phyloP scores from a whole-genome alignment of 2,113 vertebrate genomes.

The Cyanoramphus novaezelandiae region DNA sequence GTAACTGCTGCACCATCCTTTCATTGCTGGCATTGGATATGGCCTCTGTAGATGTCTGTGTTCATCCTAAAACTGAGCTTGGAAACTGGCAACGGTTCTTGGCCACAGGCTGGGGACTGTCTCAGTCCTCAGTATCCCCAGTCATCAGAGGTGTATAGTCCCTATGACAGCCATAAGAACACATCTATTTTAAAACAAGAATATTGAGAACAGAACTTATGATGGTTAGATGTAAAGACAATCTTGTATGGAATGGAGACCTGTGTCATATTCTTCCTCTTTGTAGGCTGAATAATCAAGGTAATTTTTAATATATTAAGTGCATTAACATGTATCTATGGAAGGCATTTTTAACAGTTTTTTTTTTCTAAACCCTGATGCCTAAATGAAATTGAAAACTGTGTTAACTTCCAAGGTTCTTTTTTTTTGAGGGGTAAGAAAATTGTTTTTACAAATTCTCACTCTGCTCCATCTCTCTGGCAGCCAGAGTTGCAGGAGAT shows the following conservation, averaged over 20 bases:
- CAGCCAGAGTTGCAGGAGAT: slow-evolving; percentile 13
- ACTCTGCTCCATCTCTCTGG: slow-evolving; percentile 4
- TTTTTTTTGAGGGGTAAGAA: neutral
- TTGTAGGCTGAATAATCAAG: neutral
- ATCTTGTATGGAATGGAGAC: neutral
- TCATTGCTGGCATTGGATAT: neutral
- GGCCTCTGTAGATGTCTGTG: neutral
- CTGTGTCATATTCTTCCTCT: neutral
- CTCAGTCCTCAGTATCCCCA: neutral
- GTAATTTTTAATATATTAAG: neutral
- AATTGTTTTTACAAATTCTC: slow-evolving; percentile 15
- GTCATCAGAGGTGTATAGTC: neutral
- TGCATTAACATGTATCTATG: neutral
- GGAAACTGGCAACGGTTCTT: neutral
- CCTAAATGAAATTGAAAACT: neutral
- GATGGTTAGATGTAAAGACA: neutral
- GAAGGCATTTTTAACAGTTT: neutral
- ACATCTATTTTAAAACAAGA: neutral
- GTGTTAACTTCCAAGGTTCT: neutral
- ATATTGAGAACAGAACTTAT: neutral
- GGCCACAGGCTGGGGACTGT: neutral
- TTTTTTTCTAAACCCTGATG: neutral
- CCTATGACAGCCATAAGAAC: neutral
- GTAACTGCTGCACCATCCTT: neutral
- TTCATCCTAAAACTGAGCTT: neutral